These are phyloP conservation scores for Terebella lapidaria DNA, from an alignment of 2,888 invertebrate species.

Conservation along the genomic window DNA sequence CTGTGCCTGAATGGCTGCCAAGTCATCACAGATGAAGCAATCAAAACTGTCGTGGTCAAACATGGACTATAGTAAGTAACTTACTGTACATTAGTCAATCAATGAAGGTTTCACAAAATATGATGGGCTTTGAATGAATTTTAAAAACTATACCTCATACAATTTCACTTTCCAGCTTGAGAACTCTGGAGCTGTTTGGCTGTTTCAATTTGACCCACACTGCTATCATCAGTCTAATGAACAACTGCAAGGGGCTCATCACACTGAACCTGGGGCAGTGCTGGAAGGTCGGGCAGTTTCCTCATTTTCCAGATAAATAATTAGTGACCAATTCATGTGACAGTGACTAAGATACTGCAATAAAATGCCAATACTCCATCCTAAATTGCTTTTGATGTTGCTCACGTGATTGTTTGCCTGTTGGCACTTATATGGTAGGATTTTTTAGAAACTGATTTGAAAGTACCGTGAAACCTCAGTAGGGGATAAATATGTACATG, in stretches of 20 bases:
- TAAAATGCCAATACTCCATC: too few relatives aligned
- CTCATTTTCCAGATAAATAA: not conserved
- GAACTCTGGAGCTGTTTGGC: conserved; percentile 48
- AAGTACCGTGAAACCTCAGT: too few relatives aligned
- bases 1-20: conserved; percentile 49
- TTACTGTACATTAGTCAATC: not conserved
- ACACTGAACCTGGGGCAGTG: conserved; percentile 46
- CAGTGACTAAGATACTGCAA: too few relatives aligned
- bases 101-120: not conserved
- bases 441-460: too few relatives aligned
- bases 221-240: conserved; percentile 33
- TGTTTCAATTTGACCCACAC: conserved; percentile 43
- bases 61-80: conserved; percentile 37
- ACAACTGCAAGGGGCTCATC: conserved; percentile 36
- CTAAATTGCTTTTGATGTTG: too few relatives aligned
- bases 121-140: not conserved
- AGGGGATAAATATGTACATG: too few relatives aligned
- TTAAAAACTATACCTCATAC: not conserved
- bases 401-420: too few relatives aligned
- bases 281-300: conserved; percentile 35
- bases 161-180: conserved; percentile 27
- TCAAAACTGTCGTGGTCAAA: conserved; percentile 38
- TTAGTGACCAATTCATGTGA: not conserved
- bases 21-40: conserved; percentile 37
- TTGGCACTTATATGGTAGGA: too few relatives aligned